A percentile compares a stretch with the other conserved stretches of the same genome.
Conservation (phyloP, 2,888 invertebrate species). For the Hemicrepidius hirtus region DNA sequence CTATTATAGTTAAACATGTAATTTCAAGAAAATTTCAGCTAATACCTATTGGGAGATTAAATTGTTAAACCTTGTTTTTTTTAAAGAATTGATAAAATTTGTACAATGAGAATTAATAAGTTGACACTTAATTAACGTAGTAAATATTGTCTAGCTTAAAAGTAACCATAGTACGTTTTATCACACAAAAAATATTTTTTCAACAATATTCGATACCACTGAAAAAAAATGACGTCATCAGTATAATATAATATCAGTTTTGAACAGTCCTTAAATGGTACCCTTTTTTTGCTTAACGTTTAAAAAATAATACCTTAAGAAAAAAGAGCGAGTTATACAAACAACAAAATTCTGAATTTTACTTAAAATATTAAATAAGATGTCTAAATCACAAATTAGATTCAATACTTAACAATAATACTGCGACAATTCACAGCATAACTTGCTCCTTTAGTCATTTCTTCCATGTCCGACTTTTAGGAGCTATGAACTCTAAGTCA, state of each 20-base stretch:
- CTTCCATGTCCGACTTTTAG: slow-evolving; percentile 68
- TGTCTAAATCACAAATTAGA: slow-evolving; percentile 25
- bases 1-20: neutral
- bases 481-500: slow-evolving; percentile 75
- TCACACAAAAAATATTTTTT: neutral
- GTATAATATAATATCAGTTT: neutral
- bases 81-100: no score
- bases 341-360: no score
- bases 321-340: no score
- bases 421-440: slow-evolving; percentile 65
- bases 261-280: neutral
- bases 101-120: no score
- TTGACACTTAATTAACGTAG: no score
- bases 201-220: neutral
- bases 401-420: slow-evolving; percentile 32
- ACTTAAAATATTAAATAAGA: neutral
- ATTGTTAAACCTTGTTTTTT: no score
- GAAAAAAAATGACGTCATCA: neutral
- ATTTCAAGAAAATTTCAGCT: neutral
- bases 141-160: neutral
- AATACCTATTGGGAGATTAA: neutral
- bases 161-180: neutral
- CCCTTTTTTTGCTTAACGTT: neutral
- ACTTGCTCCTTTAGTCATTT: slow-evolving; percentile 72
- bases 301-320: no score